Evolutionary conservation across 2,888 invertebrate genomes (phyloP).

Genomic region (Ellobium chinense): DNA sequence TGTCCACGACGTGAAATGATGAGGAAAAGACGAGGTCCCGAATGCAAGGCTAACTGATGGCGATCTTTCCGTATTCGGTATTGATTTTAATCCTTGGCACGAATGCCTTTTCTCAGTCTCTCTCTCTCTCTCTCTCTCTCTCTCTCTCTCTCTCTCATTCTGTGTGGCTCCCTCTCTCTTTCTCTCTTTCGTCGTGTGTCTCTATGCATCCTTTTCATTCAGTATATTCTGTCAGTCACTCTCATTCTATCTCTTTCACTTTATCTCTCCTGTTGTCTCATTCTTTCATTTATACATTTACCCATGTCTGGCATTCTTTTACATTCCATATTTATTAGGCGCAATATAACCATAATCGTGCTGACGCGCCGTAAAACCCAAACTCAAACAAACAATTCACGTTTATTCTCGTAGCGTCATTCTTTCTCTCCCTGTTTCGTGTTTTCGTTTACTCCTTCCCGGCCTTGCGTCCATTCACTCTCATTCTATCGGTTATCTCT

Average conservation of each 20-base stretch:
- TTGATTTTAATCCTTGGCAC: too few relatives aligned
- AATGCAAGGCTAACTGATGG: too few relatives aligned
- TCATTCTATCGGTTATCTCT: neutral
- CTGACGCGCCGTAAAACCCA: neutral
- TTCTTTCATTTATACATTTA: slow-evolving; percentile 4
- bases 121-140: slow-evolving; percentile 15
- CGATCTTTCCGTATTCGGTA: too few relatives aligned
- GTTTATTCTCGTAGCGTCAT: neutral
- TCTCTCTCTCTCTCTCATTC: neutral
- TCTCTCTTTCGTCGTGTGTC: neutral
- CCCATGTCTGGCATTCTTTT: slow-evolving; percentile 1
- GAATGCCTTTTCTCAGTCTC: neutral
- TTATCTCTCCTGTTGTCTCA: neutral
- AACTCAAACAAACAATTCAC: neutral
- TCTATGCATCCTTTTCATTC: neutral
- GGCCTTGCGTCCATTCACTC: too few relatives aligned
- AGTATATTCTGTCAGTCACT: slow-evolving; percentile 12
- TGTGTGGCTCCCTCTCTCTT: neutral
- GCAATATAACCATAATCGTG: neutral
- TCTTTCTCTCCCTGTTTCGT: too few relatives aligned
- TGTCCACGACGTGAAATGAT: too few relatives aligned
- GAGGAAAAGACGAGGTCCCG: too few relatives aligned
- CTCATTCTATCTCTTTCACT: slow-evolving; percentile 20
- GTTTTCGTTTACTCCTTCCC: too few relatives aligned
- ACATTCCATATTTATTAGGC: neutral